Percentiles rank a stretch among this genome's conserved stretches.
phyloP scores from a whole-genome alignment of 30 jellyfish, hydroid and myxozoan species.

The Mastigias papua region DNA sequence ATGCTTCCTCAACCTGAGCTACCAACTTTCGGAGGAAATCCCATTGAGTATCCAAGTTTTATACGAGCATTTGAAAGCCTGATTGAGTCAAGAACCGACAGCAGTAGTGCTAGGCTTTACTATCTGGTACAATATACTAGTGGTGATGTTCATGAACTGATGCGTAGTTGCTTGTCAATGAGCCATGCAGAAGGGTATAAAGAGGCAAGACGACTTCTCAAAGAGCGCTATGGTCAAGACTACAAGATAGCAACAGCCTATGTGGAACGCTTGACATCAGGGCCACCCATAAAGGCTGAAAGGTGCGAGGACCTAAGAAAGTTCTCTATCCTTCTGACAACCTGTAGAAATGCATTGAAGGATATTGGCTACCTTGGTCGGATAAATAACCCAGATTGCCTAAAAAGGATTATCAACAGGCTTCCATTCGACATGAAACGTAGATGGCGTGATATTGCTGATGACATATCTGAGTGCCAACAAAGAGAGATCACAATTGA shows the following conservation, averaged over 20 bases:
- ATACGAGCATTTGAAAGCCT: not conserved
- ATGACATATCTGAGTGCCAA: not conserved
- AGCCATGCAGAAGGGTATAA: constrained; percentile 47
- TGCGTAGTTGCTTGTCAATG: constrained; percentile 21
- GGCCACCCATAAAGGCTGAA: constrained; percentile 33
- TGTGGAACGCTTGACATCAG: constrained; percentile 26
- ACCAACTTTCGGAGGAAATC: not conserved
- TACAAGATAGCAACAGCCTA: constrained; percentile 41
- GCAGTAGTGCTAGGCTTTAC: not conserved
- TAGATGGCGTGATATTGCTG: constrained; percentile 4
- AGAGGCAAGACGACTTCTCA: constrained; percentile 39
- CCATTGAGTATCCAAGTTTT: not conserved
- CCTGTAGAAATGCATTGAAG: constrained; percentile 33
- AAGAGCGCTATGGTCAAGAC: constrained; percentile 49
- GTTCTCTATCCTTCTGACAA: constrained; percentile 33
- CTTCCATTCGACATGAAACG: constrained; percentile 18
- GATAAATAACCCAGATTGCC: constrained; percentile 33
- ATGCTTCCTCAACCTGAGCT: not conserved
- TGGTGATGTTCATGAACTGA: not conserved
- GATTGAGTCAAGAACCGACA: not conserved
- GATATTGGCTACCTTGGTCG: constrained; percentile 34
- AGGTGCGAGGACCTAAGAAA: constrained; percentile 23
- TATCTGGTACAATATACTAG: not conserved
- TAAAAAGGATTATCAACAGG: constrained; percentile 36
- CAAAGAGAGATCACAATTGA: constrained; percentile 20